Evolutionary conservation across 2,888 invertebrate genomes (phyloP), one percentile per base, ranked within the genome.

Genomic region (Tuta absoluta): DNA sequence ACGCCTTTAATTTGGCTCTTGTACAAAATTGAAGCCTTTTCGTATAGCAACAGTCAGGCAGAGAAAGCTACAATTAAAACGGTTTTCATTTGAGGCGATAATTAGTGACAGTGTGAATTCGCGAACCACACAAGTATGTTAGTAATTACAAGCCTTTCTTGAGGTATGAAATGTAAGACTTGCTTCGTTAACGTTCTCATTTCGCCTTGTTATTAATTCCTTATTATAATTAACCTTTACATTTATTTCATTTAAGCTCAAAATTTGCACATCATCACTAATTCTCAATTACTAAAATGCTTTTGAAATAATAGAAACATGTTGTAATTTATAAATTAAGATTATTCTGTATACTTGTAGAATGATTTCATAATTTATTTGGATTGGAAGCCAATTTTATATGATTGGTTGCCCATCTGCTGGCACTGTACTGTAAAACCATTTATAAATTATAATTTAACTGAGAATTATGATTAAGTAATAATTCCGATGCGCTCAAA

Each of bases 41-140:
- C 56, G 56, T 56, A 8, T 56, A 56, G 33, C 56, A 24, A 56
- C 56, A 56, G 17, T 56, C n/a, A 28, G 33, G 17, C 33, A 78
- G 83, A 83, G 87, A 87, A 87, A 89, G 87, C 79, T 77, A 78
- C 85, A 86, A 89, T 88, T 89, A 87, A 85, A 86, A 84, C 76
- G 72, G 72, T 81, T 86, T 82, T 79, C 78, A 83, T 85, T 84
- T 81, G 80, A 84, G 79, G 81, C 76, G 76, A 78, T 75, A 75
- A 78, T 80, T 84, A 82, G 82, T 88, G 88, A 89, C 88, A 86
- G 77, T 80, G 88, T 85, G 80, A 86, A 86, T 84, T 84, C 68
- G 80, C 80, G 75, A 80, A 75, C 69, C 69, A 70, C 66, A 53
- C 65, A 76, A 75, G 75, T 76, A 74, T 79, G 78, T 83, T 73